Percentiles rank a stretch among this genome's conserved stretches.
These are phyloP conservation scores for Neuroscelio doddi DNA, from an alignment of 2,888 invertebrate species.

Conservation along the genomic window DNA sequence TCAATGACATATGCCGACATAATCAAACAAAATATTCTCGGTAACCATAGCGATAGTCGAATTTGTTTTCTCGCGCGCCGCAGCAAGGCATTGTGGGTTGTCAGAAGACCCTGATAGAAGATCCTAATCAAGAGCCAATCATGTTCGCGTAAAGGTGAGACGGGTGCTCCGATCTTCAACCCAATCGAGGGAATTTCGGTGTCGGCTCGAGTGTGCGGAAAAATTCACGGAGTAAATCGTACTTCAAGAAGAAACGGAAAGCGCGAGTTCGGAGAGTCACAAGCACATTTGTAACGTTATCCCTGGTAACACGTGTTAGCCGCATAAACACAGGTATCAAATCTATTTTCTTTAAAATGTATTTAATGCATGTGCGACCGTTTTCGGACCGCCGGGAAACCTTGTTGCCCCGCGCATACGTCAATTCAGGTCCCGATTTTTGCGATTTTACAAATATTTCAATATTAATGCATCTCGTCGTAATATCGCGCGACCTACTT, in stretches of 20 bases:
- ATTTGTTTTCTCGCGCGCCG: constrained; percentile 42
- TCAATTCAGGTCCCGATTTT: neutral
- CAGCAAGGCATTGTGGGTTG: constrained; percentile 66
- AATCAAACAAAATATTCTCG: neutral
- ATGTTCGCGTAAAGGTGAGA: constrained; percentile 48
- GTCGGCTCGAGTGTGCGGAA: constrained; percentile 56
- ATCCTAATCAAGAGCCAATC: constrained; percentile 70
- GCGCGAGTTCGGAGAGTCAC: constrained; percentile 29
- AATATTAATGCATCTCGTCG: constrained; percentile 2
- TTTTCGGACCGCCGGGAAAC: constrained; percentile 1
- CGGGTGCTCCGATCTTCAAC: constrained; percentile 64
- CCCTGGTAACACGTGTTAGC: constrained; percentile 52
- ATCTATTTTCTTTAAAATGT: constrained; percentile 25
- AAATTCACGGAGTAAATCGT: constrained; percentile 56
- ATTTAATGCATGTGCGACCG: neutral
- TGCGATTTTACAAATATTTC: constrained; percentile 8
- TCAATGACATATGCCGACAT: neutral
- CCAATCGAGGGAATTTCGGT: constrained; percentile 64
- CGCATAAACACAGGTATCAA: constrained; percentile 58
- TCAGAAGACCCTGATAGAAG: constrained; percentile 73
- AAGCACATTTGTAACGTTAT: constrained; percentile 39
- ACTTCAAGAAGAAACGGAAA: constrained; percentile 18
- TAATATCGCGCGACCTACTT: constrained; percentile 44
- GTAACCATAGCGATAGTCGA: constrained; percentile 32
- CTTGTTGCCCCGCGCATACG: neutral